A percentile compares a stretch with the other conserved stretches of the same genome.
Evolutionary conservation across 2,113 vertebrate species (phyloP).

Genomic region (Thalassoma bifasciatum): DNA sequence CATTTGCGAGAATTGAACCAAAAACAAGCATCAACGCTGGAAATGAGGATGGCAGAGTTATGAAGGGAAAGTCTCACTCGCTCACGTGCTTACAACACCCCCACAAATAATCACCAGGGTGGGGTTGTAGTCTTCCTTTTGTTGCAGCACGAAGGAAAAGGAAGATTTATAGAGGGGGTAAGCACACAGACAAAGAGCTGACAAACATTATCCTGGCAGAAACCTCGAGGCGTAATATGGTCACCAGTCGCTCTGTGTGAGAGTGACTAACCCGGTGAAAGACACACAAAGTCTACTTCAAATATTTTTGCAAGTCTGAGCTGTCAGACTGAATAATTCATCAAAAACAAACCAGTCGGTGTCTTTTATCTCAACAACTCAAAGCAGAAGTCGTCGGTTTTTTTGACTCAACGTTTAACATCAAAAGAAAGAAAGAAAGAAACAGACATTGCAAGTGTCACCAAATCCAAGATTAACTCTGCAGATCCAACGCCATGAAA

Average conservation of each 20-base stretch:
- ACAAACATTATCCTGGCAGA: constrained; percentile 25
- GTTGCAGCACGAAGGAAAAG: constrained; percentile 26
- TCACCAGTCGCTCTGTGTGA: not conserved
- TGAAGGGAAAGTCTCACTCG: not conserved
- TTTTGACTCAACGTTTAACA: not conserved
- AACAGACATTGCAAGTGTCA: too few relatives aligned
- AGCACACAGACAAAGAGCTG: constrained; percentile 10
- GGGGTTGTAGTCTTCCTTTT: constrained; percentile 12
- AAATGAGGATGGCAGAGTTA: not conserved
- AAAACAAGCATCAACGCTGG: not conserved
- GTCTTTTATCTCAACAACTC: not conserved
- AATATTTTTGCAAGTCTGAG: constrained; percentile 17
- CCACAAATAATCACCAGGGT: not conserved
- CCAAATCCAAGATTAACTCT: not conserved
- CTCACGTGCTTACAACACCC: not conserved
- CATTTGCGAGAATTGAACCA: not conserved
- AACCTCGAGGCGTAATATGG: constrained; percentile 14
- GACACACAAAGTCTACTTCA: constrained; percentile 9
- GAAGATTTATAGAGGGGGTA: constrained; percentile 15
- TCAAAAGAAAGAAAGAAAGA: not conserved
- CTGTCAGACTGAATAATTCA: constrained; percentile 2
- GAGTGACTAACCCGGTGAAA: constrained; percentile 16
- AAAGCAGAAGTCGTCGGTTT: not conserved
- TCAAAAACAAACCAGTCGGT: not conserved
- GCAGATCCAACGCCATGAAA: not conserved